Percentiles rank a stretch among this genome's conserved stretches.
phyloP scores from a whole-genome alignment of 2,888 invertebrate species.

The Tenthredo livida region DNA sequence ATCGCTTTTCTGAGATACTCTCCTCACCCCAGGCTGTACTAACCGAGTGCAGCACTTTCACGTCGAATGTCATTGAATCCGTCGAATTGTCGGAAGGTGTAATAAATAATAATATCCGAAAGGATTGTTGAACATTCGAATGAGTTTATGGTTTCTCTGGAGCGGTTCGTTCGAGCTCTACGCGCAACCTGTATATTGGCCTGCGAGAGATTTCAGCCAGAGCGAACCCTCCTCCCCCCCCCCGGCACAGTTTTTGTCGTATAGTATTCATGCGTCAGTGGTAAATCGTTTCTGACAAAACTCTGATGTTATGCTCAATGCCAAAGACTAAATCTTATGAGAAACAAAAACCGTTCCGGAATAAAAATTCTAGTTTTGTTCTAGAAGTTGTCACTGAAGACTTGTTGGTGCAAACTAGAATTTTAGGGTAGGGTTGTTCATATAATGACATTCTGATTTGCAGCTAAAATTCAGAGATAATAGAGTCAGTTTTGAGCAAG shows the following conservation, averaged over 20 bases:
- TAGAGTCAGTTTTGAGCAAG: not conserved
- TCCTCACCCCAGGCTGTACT: conserved; percentile 10
- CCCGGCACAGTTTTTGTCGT: too few relatives aligned
- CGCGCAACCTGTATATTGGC: not conserved
- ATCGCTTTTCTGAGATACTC: conserved; percentile 1
- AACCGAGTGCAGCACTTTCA: conserved; percentile 27
- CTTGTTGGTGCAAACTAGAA: not conserved
- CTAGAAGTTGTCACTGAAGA: not conserved
- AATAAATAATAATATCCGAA: conserved; percentile 7
- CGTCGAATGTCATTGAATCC: not conserved
- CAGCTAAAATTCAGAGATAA: too few relatives aligned
- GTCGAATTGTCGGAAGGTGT: not conserved
- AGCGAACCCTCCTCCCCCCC: too few relatives aligned
- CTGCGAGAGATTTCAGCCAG: not conserved
- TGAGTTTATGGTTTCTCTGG: not conserved
- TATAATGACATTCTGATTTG: not conserved
- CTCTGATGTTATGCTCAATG: too few relatives aligned
- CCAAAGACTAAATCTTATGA: too few relatives aligned
- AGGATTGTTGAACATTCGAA: not conserved
- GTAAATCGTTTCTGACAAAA: too few relatives aligned
- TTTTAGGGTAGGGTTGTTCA: not conserved
- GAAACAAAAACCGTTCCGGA: not conserved
- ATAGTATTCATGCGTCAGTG: too few relatives aligned
- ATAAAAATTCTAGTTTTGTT: not conserved
- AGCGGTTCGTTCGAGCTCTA: not conserved